Conservation (phyloP, 2,888 invertebrate genomes). For the Eilema griseolum region DNA sequence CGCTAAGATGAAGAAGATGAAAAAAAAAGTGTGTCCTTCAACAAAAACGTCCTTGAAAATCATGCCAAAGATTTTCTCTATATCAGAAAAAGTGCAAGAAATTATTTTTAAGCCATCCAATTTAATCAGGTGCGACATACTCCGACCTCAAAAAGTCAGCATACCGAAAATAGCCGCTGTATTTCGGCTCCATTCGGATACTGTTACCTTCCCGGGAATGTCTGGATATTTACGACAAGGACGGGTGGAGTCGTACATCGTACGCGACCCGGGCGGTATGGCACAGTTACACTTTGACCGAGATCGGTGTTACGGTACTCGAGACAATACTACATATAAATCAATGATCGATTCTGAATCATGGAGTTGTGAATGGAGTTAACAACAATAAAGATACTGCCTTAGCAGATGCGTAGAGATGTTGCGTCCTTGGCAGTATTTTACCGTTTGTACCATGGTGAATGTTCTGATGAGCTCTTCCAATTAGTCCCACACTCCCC, state of each 20-base stretch:
- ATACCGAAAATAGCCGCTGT: slow-evolving; percentile 19
- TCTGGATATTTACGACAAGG: slow-evolving; percentile 65
- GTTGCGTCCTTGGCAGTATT: too few species aligned
- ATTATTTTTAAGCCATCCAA: not conserved
- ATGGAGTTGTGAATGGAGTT: slow-evolving; percentile 4
- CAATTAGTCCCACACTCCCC: too few species aligned
- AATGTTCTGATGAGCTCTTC: too few species aligned
- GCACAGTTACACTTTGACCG: slow-evolving; percentile 78
- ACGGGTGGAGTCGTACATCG: slow-evolving; percentile 51
- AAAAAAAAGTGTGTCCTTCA: too few species aligned
- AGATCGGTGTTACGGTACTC: slow-evolving; percentile 61
- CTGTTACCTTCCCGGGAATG: slow-evolving; percentile 70
- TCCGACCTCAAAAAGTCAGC: slow-evolving; percentile 6
- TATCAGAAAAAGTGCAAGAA: not conserved
- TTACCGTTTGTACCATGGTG: too few species aligned
- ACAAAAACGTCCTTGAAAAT: not conserved
- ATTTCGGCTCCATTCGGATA: slow-evolving; percentile 54
- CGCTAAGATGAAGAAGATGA: too few species aligned
- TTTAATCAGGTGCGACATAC: not conserved
- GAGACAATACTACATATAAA: slow-evolving; percentile 39
- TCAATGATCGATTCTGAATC: slow-evolving; percentile 25
- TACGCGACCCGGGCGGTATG: slow-evolving; percentile 68
- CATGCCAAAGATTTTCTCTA: not conserved
- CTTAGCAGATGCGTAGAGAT: too few species aligned
- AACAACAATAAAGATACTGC: not conserved